phyloP scores from a whole-genome alignment of 2,888 invertebrate species.

The Aquatica leii region DNA sequence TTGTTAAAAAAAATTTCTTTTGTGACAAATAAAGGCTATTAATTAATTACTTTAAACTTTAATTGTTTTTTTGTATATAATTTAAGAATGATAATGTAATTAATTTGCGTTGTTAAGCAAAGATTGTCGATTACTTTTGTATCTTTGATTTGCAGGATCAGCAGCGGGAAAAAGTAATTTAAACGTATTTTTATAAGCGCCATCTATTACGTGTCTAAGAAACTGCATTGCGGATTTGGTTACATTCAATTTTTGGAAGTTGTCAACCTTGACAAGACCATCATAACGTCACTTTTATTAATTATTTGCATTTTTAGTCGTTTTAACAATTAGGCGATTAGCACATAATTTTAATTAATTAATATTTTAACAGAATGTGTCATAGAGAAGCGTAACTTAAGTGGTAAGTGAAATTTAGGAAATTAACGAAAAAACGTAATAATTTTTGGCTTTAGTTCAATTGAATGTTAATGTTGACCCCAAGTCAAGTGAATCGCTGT shows the following conservation, averaged over 20 bases:
- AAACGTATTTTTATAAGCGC: no score
- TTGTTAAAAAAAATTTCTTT: no score
- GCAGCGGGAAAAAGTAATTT: no score
- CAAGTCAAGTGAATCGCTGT: slow-evolving; percentile 54
- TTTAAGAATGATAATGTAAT: no score
- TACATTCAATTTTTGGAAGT: background rate
- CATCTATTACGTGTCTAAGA: no score
- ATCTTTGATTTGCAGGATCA: no score
- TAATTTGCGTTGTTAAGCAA: no score
- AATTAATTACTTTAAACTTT: no score
- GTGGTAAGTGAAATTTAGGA: slow-evolving; percentile 9
- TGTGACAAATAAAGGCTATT: no score
- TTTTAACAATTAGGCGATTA: no score
- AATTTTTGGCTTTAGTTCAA: slow-evolving; percentile 32
- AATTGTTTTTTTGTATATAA: no score
- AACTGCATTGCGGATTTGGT: background rate
- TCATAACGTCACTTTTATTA: slow-evolving; percentile 27
- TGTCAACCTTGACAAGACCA: slow-evolving; percentile 11
- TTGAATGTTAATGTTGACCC: slow-evolving; percentile 37
- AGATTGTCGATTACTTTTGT: no score
- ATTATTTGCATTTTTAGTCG: slow-evolving; percentile 10
- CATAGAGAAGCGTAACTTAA: slow-evolving; percentile 14
- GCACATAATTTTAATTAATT: slow-evolving; percentile 18
- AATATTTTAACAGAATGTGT: slow-evolving; percentile 23
- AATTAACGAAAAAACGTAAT: slow-evolving; percentile 18